phyloP scores from a whole-genome alignment of 2,888 invertebrate species.

The Plagodis pulveraria region DNA sequence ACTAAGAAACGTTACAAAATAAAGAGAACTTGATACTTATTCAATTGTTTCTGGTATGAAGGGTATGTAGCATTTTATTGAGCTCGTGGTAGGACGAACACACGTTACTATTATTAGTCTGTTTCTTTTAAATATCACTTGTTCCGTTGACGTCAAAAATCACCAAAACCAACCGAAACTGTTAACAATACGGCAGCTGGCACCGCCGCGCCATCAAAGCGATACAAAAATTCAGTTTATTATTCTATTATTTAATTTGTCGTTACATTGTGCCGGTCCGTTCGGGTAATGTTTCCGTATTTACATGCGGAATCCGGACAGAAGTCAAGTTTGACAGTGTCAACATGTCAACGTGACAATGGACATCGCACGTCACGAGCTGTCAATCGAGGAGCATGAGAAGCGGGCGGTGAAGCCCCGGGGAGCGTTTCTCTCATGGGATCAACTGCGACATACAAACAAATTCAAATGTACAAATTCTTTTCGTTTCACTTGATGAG shows the following conservation, averaged over 20 bases:
- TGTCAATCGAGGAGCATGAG: slow-evolving; percentile 79
- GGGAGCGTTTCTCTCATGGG: slow-evolving; percentile 61
- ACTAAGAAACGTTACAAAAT: too few species aligned
- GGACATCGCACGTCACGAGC: slow-evolving; percentile 76
- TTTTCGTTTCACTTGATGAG: slow-evolving; percentile 62
- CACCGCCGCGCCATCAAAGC: slow-evolving; percentile 34
- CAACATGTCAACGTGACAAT: slow-evolving; percentile 82
- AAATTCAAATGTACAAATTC: slow-evolving; percentile 63
- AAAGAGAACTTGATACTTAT: too few species aligned
- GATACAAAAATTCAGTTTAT: slow-evolving; percentile 60
- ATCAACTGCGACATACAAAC: slow-evolving; percentile 50
- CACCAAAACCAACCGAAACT: slow-evolving; percentile 40
- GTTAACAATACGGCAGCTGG: slow-evolving; percentile 67
- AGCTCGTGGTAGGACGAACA: too few species aligned
- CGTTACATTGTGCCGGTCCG: slow-evolving; percentile 69
- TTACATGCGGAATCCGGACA: slow-evolving; percentile 79
- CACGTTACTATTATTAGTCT: too few species aligned
- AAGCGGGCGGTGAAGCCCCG: slow-evolving; percentile 64
- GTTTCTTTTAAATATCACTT: background rate
- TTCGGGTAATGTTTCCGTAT: slow-evolving; percentile 79
- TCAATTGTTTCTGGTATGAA: too few species aligned
- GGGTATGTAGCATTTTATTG: too few species aligned
- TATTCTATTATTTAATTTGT: slow-evolving; percentile 84
- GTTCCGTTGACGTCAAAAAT: slow-evolving; percentile 48
- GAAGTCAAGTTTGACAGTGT: slow-evolving; percentile 83